phyloP scores from a whole-genome alignment of 2,888 invertebrate genomes.

The Diarsia dahlii region DNA sequence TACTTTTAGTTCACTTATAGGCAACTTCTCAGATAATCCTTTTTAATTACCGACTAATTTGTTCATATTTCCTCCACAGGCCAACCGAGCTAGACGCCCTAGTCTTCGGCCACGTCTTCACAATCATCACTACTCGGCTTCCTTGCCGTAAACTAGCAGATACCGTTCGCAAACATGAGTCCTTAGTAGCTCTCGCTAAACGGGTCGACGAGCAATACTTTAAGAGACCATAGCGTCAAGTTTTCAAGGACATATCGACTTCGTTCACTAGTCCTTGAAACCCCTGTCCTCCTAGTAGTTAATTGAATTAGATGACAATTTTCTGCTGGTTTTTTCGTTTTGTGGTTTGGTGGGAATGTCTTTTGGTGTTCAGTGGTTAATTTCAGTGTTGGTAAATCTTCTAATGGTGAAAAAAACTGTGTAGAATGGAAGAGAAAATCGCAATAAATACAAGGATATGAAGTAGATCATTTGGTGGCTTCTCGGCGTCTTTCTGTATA shows the following conservation, averaged over 20 bases:
- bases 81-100: slow-evolving; percentile 99
- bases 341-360: slow-evolving; percentile 8
- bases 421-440: neutral
- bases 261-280: slow-evolving; percentile 86
- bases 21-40: neutral
- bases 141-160: slow-evolving; percentile 96
- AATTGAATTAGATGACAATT: slow-evolving; percentile 11
- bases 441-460: too few species aligned
- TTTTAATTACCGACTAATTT: neutral
- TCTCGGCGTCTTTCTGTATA: neutral
- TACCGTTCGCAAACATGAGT: slow-evolving; percentile 94
- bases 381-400: neutral
- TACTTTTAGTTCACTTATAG: neutral
- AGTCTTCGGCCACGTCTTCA: slow-evolving; percentile 99
- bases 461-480: neutral
- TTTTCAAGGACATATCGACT: slow-evolving; percentile 87
- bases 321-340: neutral
- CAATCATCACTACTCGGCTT: slow-evolving; percentile 97
- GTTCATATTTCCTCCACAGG: slow-evolving; percentile 85
- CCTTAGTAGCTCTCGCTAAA: slow-evolving; percentile 95
- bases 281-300: slow-evolving; percentile 26
- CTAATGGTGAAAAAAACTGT: neutral
- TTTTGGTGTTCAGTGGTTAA: neutral
- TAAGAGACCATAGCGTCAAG: slow-evolving; percentile 87
- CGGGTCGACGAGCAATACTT: slow-evolving; percentile 96